Percentiles rank a stretch among this genome's conserved stretches.
These are phyloP conservation scores for Diachasmimorpha longicaudata DNA, from an alignment of 1,140 invertebrate species.

Conservation along the genomic window DNA sequence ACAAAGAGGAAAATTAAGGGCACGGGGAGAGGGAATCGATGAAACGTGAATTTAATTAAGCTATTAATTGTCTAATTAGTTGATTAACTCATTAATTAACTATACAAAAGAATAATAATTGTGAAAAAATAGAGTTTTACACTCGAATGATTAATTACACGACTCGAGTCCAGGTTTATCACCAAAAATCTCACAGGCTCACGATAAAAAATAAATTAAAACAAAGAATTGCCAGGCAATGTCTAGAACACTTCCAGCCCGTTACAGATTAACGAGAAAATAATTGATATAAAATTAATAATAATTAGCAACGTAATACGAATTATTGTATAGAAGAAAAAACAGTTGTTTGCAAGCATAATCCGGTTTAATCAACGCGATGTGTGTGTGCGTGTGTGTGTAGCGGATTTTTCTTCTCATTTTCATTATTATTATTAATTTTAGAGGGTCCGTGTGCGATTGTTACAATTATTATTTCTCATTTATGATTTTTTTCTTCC, in stretches of 20 bases:
- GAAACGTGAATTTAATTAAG: conserved; percentile 6
- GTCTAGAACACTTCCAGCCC: background rate
- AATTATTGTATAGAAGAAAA: conserved; percentile 4
- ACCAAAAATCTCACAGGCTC: conserved; percentile 20
- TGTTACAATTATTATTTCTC: background rate
- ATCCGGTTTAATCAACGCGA: conserved; percentile 5
- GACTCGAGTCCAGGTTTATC: conserved; percentile 23
- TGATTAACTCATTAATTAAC: background rate
- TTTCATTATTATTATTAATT: background rate
- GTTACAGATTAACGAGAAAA: conserved; percentile 12
- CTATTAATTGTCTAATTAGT: conserved; percentile 7
- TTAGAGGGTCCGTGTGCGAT: background rate
- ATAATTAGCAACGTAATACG: conserved; percentile 11
- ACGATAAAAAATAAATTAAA: conserved; percentile 19
- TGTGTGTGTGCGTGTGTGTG: conserved; percentile 2
- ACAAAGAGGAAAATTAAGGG: conserved; percentile 18
- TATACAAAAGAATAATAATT: background rate
- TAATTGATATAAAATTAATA: background rate
- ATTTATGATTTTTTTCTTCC: background rate
- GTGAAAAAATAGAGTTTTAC: background rate
- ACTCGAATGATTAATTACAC: background rate
- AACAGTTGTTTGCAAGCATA: conserved; percentile 7
- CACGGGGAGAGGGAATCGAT: conserved; percentile 14
- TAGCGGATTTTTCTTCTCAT: background rate
- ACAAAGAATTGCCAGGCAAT: conserved; percentile 10